Conservation (phyloP, 1,140 invertebrate genomes). For the Propsilocerus akamusi region DNA sequence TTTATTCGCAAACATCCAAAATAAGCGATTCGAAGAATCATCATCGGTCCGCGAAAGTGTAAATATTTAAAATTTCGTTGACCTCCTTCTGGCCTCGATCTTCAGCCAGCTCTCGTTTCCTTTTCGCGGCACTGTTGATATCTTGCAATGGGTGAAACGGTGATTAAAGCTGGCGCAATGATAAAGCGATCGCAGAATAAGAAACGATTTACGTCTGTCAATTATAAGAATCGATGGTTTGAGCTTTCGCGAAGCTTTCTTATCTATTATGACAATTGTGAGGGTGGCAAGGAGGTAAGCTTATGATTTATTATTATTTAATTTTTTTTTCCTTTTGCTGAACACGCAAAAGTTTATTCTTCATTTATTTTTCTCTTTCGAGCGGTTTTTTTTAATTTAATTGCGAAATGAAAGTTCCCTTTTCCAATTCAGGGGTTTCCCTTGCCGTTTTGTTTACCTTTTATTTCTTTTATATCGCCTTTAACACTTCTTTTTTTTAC, state of each 20-base stretch:
- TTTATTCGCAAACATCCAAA: too few relatives aligned
- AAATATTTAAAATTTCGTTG: too few relatives aligned
- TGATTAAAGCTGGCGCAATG: conserved; percentile 50
- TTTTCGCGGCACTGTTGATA: too few relatives aligned
- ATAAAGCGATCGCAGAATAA: conserved; percentile 74
- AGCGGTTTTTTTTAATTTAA: neutral
- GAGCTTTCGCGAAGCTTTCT: conserved; percentile 51
- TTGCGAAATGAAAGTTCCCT: neutral
- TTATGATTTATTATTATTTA: conserved; percentile 3
- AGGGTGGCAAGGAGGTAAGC: conserved; percentile 43
- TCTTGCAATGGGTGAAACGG: neutral
- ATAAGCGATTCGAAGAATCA: too few relatives aligned
- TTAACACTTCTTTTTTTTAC: neutral
- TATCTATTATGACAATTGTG: conserved; percentile 58
- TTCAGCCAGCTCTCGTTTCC: too few relatives aligned
- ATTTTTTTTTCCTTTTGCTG: neutral
- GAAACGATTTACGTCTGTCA: conserved; percentile 63
- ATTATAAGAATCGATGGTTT: conserved; percentile 73
- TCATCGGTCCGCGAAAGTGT: too few relatives aligned
- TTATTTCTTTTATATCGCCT: neutral
- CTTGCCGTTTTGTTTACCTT: neutral
- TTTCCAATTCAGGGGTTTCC: neutral
- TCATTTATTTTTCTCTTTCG: neutral
- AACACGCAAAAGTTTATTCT: too few relatives aligned
- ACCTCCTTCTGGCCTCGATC: too few relatives aligned